A percentile compares a stretch with the other conserved stretches of the same genome.
These are phyloP conservation scores for Bembecia ichneumoniformis DNA, from an alignment of 2,888 invertebrate species.

Conservation along the genomic window DNA sequence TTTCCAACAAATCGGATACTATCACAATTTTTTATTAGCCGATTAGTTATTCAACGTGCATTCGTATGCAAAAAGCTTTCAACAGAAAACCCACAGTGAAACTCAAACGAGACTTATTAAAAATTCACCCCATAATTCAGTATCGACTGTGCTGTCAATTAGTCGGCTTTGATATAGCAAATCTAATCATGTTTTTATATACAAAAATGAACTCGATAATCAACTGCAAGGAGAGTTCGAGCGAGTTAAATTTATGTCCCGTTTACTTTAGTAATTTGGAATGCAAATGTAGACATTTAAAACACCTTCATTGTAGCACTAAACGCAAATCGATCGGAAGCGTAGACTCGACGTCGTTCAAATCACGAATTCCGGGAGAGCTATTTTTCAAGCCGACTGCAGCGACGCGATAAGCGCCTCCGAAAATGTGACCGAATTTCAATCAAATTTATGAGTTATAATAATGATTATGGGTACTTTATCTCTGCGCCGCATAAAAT, in stretches of 20 bases:
- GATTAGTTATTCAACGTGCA: neutral
- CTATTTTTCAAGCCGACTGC: slow-evolving; percentile 70
- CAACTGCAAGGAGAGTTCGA: neutral
- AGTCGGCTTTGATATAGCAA: neutral
- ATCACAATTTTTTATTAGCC: neutral
- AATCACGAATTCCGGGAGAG: slow-evolving; percentile 39
- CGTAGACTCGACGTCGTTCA: slow-evolving; percentile 35
- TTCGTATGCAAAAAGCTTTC: neutral
- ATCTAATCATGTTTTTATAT: neutral
- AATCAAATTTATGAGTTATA: slow-evolving; percentile 71
- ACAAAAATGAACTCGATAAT: neutral
- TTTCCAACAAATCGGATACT: too few relatives aligned
- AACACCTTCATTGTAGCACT: slow-evolving; percentile 58
- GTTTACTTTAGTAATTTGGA: slow-evolving; percentile 32
- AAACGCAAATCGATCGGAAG: slow-evolving; percentile 66
- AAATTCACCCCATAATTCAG: slow-evolving; percentile 7
- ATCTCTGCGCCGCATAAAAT: slow-evolving; percentile 62
- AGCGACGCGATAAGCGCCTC: slow-evolving; percentile 57
- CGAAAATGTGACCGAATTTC: slow-evolving; percentile 70
- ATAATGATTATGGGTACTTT: slow-evolving; percentile 70
- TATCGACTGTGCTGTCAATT: slow-evolving; percentile 4
- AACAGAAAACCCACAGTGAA: neutral
- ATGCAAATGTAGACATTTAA: slow-evolving; percentile 52
- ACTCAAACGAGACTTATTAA: slow-evolving; percentile 4
- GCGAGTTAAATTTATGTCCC: slow-evolving; percentile 2